phyloP scores from a whole-genome alignment of 2,797 vertebrate genomes.

The Coluber constrictor region DNA sequence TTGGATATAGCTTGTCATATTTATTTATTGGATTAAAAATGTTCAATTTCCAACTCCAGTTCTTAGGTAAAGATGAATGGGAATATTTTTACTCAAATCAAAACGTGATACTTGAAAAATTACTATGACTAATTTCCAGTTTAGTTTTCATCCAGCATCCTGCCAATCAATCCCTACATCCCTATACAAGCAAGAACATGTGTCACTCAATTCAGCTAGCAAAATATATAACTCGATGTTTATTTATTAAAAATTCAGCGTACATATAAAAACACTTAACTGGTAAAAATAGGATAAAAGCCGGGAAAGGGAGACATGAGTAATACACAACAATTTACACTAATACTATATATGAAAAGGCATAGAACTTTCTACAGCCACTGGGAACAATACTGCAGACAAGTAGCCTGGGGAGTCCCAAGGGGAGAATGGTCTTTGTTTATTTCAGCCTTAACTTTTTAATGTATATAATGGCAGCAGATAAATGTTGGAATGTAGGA shows the following conservation, averaged over 20 bases:
- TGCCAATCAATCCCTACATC: not conserved
- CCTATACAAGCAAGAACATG: not conserved
- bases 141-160: not conserved
- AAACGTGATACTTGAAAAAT: not conserved
- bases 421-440: not conserved
- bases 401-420: not conserved
- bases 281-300: not conserved
- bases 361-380: not conserved
- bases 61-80: not conserved
- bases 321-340: not conserved
- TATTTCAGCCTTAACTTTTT: not conserved
- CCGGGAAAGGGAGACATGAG: not conserved
- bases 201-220: not conserved
- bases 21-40: not conserved
- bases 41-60: not conserved
- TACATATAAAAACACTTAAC: not conserved
- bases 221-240: not conserved
- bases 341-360: not conserved
- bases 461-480: not conserved
- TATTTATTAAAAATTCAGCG: not conserved
- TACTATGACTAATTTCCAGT: not conserved
- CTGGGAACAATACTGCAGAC: not conserved
- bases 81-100: not conserved
- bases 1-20: not conserved
- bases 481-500: not conserved